Conservation (phyloP, 1,140 invertebrate genomes). For the Drosophila truncata region DNA sequence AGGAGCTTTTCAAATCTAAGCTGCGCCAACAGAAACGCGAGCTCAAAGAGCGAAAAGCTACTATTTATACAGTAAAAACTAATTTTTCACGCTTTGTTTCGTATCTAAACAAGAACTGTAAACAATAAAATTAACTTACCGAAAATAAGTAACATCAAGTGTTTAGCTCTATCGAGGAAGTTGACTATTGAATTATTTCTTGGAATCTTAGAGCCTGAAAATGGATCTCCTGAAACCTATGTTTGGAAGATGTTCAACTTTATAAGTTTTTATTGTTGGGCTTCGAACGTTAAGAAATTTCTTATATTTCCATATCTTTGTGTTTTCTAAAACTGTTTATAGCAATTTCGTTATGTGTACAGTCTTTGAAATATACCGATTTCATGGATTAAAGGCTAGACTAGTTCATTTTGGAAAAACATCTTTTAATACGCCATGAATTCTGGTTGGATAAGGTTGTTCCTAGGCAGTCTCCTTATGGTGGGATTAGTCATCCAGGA, state of each 20-base stretch:
- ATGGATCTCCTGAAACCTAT: not conserved
- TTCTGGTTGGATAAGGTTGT: slow-evolving; percentile 8
- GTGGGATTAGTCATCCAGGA: not conserved
- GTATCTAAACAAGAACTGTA: slow-evolving; percentile 86
- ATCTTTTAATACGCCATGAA: slow-evolving; percentile 13
- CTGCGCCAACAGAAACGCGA: slow-evolving; percentile 88
- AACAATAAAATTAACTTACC: slow-evolving; percentile 39
- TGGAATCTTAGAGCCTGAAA: not conserved
- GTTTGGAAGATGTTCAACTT: too few species aligned
- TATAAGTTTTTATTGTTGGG: not conserved
- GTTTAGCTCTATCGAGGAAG: not conserved
- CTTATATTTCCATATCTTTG: not conserved
- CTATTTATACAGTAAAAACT: slow-evolving; percentile 89
- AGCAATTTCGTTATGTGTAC: not conserved
- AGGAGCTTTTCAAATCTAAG: slow-evolving; percentile 89
- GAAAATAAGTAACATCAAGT: not conserved
- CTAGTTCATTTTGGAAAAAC: not conserved
- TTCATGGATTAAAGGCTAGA: not conserved
- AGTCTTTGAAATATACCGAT: not conserved
- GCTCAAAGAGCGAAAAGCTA: slow-evolving; percentile 88
- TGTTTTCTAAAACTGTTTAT: not conserved
- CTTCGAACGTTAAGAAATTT: not conserved
- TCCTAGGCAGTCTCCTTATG: not conserved
- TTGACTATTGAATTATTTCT: not conserved
- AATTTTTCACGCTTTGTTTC: slow-evolving; percentile 91